Evolutionary conservation across 1,140 invertebrate species (phyloP), one percentile per base, ranked within the genome.

Genomic region (Dreissena polymorpha): DNA sequence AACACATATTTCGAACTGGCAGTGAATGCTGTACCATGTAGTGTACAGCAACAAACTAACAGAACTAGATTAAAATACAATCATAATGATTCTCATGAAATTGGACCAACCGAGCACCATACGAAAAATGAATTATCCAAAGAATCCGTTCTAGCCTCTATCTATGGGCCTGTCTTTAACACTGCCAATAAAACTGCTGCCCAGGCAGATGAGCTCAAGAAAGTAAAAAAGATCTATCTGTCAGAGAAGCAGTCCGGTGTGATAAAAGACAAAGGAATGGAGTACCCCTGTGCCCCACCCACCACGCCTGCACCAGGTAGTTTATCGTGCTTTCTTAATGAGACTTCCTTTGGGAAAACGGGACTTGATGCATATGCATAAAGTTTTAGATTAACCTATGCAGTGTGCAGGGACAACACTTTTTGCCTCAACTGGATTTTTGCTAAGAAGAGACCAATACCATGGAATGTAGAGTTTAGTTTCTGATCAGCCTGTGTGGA

Each of bases 261-360:
- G 49, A 73, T 91, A 29, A 87, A 78, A 51, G 89, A 90, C 50
- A 86, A 80, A 81, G 91, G 91, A 23, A 83, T 87, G 67, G 86
- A 85, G 25, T 70, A 88, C 63, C 91, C 91, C 50, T 88, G 90
- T 86, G 91, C 91, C 21, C 91, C 91, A 2, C 91, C 91, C n/a
- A 88, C 89, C n/a, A 91, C 91, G 21, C 91, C 91, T 50, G 89
- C 88, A 18, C 86, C 89, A 86, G 90, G 90, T 90, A 85, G 57
- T 70, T 21, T 13, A 16, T 21, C 2, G 8, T 8, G 39, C 39
- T 39, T 39, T 39, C 8, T 5, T 39, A n/a, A 8, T 39, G 39
- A 39, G 39, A 2, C 39, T 39, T 39, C 3, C 39, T 39, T 8
- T 39, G 39, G 39, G 39, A 39, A 39, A 39, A 39, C 39, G 8